phyloP scores from a whole-genome alignment of 2,888 invertebrate species.

The Arrhopalites spinosus region DNA sequence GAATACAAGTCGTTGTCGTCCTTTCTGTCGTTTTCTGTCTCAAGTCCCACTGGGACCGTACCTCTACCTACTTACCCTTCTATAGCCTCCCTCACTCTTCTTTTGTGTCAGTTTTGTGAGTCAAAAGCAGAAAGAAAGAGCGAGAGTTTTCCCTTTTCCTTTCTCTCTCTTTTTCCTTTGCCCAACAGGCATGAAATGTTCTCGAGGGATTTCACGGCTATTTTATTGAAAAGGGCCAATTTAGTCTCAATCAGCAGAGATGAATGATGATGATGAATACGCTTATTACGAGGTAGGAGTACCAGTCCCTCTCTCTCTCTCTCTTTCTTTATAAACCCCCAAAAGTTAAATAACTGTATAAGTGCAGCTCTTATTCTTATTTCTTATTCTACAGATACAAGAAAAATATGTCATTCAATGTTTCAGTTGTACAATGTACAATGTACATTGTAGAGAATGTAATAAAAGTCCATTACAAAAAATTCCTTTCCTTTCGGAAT shows the following conservation, averaged over 20 bases:
- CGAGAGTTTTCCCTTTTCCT: conserved; percentile 19
- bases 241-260: conserved; percentile 47
- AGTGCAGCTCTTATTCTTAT: neutral
- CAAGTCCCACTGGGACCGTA: conserved; percentile 38
- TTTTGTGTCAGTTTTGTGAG: conserved; percentile 11
- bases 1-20: neutral
- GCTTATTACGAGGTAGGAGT: conserved; percentile 19
- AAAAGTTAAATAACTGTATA: neutral
- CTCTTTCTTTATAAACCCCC: conserved; percentile 28
- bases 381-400: neutral
- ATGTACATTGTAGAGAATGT: too few relatives aligned
- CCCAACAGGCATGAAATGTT: conserved; percentile 48
- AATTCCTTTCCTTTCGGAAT: too few relatives aligned
- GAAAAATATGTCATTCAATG: too few relatives aligned
- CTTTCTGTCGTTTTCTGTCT: neutral
- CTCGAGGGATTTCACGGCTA: conserved; percentile 50
- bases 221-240: conserved; percentile 51
- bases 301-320: neutral
- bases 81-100: neutral
- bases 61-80: conserved; percentile 24
- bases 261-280: conserved; percentile 40
- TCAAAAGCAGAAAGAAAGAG: conserved; percentile 35
- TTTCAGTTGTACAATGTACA: too few relatives aligned
- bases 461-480: too few relatives aligned
- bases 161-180: too few relatives aligned